These are phyloP conservation scores for Aspidiotus rigidus DNA, from an alignment of 2,888 invertebrate genomes.

Conservation along the genomic window DNA sequence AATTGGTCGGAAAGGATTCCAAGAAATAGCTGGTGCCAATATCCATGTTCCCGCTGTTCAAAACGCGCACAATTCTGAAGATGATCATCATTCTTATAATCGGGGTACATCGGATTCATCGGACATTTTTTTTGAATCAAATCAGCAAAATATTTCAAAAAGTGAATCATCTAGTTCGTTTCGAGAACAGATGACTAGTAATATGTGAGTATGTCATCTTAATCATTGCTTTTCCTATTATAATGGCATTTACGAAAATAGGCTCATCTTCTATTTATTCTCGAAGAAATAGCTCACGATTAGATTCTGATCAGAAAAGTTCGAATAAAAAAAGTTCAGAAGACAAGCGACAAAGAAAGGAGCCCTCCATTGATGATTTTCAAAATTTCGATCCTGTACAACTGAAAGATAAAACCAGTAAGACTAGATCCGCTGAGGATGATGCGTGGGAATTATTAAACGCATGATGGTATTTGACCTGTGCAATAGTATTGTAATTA, in stretches of 20 bases:
- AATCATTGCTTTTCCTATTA: background rate
- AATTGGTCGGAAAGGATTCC: constrained; percentile 59
- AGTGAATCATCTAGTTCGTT: constrained; percentile 23
- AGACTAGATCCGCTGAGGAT: constrained; percentile 25
- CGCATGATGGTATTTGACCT: background rate
- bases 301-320: constrained; percentile 5
- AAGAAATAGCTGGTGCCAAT: constrained; percentile 51
- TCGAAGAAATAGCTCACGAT: background rate
- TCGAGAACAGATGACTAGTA: background rate
- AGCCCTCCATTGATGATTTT: constrained; percentile 20
- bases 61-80: constrained; percentile 12
- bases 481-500: background rate
- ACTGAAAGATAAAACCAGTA: constrained; percentile 16
- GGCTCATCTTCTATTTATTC: background rate
- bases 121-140: no score
- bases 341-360: background rate
- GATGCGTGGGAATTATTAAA: constrained; percentile 31
- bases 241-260: background rate
- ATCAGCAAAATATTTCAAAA: constrained; percentile 3
- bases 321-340: background rate
- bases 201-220: background rate
- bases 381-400: constrained; percentile 22
- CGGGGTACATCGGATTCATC: constrained; percentile 5
- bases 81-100: constrained; percentile 1
- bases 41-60: constrained; percentile 35